A percentile compares a stretch with the other conserved stretches of the same genome.
These are phyloP conservation scores for Gryon sp. DNA, from an alignment of 1,140 invertebrate species.

Conservation along the genomic window DNA sequence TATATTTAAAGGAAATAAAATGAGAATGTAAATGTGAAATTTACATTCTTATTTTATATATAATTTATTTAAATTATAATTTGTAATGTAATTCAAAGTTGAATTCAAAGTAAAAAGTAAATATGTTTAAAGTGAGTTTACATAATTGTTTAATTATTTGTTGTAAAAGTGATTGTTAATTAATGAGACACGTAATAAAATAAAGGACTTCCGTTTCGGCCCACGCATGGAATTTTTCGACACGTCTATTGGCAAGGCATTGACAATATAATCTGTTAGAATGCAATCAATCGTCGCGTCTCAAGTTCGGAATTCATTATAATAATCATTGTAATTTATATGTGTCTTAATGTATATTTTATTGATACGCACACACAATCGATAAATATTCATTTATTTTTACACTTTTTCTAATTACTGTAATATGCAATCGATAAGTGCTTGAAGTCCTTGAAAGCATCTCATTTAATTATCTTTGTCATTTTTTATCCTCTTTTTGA, in stretches of 20 bases:
- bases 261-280: slow-evolving; percentile 27
- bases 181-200: background rate
- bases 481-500: too few species aligned
- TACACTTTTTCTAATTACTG: slow-evolving; percentile 22
- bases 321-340: slow-evolving; percentile 31
- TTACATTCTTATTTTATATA: too few species aligned
- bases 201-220: slow-evolving; percentile 21
- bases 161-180: too few species aligned
- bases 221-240: slow-evolving; percentile 9
- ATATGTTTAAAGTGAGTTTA: too few species aligned
- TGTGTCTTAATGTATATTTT: slow-evolving; percentile 14
- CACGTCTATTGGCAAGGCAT: slow-evolving; percentile 8
- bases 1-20: too few species aligned
- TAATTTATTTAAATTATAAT: too few species aligned
- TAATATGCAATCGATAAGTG: background rate
- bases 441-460: slow-evolving; percentile 28
- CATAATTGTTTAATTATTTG: background rate
- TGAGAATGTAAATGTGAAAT: too few species aligned
- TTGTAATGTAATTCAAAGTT: too few species aligned
- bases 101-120: too few species aligned
- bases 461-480: background rate
- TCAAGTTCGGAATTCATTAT: slow-evolving; percentile 36
- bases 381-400: slow-evolving; percentile 47
- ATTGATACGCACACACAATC: slow-evolving; percentile 10
- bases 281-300: slow-evolving; percentile 27